Evolutionary conservation across 2,888 invertebrate genomes (phyloP), one percentile per base, ranked within the genome.

Genomic region (Diplolepis rosae): DNA sequence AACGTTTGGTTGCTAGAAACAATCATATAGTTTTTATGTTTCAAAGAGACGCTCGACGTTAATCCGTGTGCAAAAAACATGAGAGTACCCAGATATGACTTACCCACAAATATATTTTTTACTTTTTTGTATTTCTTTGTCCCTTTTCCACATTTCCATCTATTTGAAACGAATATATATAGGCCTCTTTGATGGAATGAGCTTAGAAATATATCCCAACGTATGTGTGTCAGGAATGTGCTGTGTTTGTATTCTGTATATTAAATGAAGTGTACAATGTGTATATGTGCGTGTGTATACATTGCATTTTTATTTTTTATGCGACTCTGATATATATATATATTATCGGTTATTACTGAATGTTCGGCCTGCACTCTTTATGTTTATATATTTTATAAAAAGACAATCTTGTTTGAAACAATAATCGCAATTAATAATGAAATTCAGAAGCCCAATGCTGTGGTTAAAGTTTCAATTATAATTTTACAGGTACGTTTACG

Each of bases 121-220:
- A 22, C 22, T 9, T 18, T 35, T 56, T 56, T 3, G 4, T 32
- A 32, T 32, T 61, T 27, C 35, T 56, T 24, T 24, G 22, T 39
- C 35, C 24, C 24, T 56, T 24, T 22, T 24, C 30, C 11, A 18
- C 18, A 32, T 32, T 22, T 32, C 35, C 61, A 24, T 24, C 7
- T 39, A 22, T 39, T 35, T 61, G n/a, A 54, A 54, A 54, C 30
- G 32, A 32, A 54, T 54, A 22, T 18, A 54, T 54, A 51, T n/a
- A 9, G 7, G 39, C n/a, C 35, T 24, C 61, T 39, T 61, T 39
- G 35, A 61, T 61, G 61, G 61, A 61, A 61, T 61, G 61, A 39
- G 39, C 61, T 61, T 39, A 61, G n/a, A 61, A 61, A 61, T 61
- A 61, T 61, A 39, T 39, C n/a, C 61, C 61, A 35, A 61, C 22